These are phyloP conservation scores for Amphiprion percula DNA, from an alignment of 2,113 vertebrate genomes.

Conservation along the genomic window DNA sequence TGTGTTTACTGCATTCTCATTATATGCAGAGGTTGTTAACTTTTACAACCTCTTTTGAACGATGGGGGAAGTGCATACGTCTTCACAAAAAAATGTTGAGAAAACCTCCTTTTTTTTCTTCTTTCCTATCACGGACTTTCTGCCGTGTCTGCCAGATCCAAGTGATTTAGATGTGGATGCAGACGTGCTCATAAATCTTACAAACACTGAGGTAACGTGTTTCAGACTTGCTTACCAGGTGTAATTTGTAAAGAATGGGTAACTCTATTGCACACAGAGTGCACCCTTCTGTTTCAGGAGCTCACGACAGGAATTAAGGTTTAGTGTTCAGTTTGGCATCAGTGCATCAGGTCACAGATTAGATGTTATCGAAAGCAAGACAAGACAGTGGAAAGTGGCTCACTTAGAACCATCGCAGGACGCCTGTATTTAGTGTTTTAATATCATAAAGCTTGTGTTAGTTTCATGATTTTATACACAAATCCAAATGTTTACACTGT, in stretches of 20 bases:
- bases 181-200: constrained; percentile 77
- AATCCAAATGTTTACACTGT: background rate
- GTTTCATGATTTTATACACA: background rate
- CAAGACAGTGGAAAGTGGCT: constrained; percentile 6
- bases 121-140: constrained; percentile 40
- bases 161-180: constrained; percentile 63
- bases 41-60: constrained; percentile 71
- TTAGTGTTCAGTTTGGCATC: constrained; percentile 43
- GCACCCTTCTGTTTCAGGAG: constrained; percentile 33
- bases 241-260: constrained; percentile 72
- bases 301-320: constrained; percentile 13
- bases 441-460: background rate
- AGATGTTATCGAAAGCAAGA: constrained; percentile 25
- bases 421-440: background rate
- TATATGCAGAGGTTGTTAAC: constrained; percentile 70
- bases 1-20: constrained; percentile 62
- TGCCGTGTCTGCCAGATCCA: constrained; percentile 69
- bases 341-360: constrained; percentile 22
- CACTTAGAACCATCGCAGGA: background rate
- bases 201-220: constrained; percentile 72
- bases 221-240: constrained; percentile 75
- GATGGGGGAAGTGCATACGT: constrained; percentile 67
- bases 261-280: constrained; percentile 52
- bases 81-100: constrained; percentile 74
- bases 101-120: constrained; percentile 59